phyloP scores from a whole-genome alignment of 2,797 vertebrate genomes.

The Tolypeutes matacus region DNA sequence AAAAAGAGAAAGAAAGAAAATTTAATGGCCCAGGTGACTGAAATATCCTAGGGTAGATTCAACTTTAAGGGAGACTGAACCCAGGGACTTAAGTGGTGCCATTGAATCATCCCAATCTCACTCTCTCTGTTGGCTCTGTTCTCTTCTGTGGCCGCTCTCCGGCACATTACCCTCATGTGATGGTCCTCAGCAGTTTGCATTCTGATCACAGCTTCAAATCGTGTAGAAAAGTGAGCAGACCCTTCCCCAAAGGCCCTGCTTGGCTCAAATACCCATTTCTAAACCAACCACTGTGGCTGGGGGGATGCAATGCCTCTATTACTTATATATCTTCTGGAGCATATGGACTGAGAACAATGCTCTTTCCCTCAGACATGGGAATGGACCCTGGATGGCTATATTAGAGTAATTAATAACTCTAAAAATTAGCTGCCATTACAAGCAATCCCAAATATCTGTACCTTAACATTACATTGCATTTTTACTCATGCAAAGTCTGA shows the following conservation, averaged over 20 bases:
- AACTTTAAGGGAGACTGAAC: not conserved
- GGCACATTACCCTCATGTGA: not conserved
- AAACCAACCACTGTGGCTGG: not conserved
- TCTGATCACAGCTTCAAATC: conserved; percentile 15
- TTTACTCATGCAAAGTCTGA: not conserved
- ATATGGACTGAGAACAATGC: not conserved
- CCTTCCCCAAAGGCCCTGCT: conserved; percentile 12
- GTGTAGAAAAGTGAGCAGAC: not conserved
- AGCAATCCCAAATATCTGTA: not conserved
- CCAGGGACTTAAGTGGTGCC: not conserved
- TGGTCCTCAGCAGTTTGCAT: not conserved
- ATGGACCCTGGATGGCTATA: not conserved
- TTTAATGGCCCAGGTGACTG: not conserved
- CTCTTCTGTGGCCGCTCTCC: not conserved
- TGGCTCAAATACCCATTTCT: not conserved
- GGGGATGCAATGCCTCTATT: not conserved
- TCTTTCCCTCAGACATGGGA: not conserved
- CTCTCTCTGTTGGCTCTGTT: not conserved
- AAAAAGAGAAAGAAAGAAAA: conserved; percentile 30
- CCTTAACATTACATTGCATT: conserved; percentile 11
- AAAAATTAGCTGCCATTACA: conserved; percentile 8
- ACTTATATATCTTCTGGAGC: not conserved
- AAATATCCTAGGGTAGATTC: not conserved
- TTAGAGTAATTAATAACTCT: not conserved
- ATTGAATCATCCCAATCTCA: not conserved